These are phyloP conservation scores for Acanthurus leucopareius DNA, from an alignment of 2,797 vertebrate genomes.

Conservation along the genomic window DNA sequence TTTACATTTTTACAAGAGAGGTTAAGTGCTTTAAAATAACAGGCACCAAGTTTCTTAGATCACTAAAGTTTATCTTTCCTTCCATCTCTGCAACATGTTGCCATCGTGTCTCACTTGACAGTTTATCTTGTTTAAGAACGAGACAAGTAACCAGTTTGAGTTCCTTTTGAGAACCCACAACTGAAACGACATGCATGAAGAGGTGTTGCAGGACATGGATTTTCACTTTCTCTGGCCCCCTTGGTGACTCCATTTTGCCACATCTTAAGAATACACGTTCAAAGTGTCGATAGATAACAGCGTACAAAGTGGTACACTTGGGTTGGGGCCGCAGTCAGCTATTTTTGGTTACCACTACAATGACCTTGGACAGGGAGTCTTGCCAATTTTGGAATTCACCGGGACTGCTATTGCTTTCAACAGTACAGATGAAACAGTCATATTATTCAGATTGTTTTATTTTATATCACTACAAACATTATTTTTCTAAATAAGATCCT, in stretches of 20 bases:
- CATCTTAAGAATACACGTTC: slow-evolving; percentile 91
- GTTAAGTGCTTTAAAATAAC: neutral
- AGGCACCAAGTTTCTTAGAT: neutral
- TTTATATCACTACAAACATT: neutral
- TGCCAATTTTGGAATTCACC: slow-evolving; percentile 93
- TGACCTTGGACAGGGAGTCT: slow-evolving; percentile 92
- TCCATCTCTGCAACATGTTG: neutral
- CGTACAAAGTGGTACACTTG: slow-evolving; percentile 93
- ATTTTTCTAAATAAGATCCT: neutral
- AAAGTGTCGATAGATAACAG: slow-evolving; percentile 92
- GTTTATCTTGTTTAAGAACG: slow-evolving; percentile 18
- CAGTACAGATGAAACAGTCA: slow-evolving; percentile 34
- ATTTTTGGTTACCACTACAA: slow-evolving; percentile 93
- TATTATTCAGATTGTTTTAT: slow-evolving; percentile 1
- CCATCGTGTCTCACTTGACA: neutral
- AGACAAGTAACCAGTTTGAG: slow-evolving; percentile 10
- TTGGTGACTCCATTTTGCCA: slow-evolving; percentile 86
- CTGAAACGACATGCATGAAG: slow-evolving; percentile 28
- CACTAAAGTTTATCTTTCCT: neutral
- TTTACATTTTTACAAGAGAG: neutral
- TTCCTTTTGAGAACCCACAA: slow-evolving; percentile 24
- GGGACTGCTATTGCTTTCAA: slow-evolving; percentile 73
- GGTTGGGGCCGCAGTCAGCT: slow-evolving; percentile 85
- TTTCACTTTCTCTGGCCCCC: too few species aligned
- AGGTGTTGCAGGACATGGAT: slow-evolving; percentile 43